These are phyloP conservation scores for Mechanitis messenoides DNA, from an alignment of 2,888 invertebrate species.

Conservation along the genomic window DNA sequence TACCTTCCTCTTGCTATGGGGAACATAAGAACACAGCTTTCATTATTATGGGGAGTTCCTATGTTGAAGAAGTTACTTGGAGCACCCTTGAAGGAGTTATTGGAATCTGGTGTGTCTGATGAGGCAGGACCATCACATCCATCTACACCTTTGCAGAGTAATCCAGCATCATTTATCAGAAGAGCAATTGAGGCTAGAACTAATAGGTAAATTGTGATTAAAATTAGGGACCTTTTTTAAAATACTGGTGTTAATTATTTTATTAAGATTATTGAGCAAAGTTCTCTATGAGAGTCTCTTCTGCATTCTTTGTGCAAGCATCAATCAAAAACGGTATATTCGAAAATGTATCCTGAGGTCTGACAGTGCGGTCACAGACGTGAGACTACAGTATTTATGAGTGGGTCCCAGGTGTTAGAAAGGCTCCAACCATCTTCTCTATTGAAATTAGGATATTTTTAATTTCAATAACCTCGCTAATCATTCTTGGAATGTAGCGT, in stretches of 20 bases:
- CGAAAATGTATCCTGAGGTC: too few species aligned
- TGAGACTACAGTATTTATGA: too few species aligned
- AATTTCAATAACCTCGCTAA: too few species aligned
- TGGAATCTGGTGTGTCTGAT: slow-evolving; percentile 62
- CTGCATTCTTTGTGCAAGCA: too few species aligned
- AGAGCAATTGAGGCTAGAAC: slow-evolving; percentile 72
- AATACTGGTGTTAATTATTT: background rate
- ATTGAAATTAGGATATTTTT: too few species aligned
- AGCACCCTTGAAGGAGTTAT: slow-evolving; percentile 68
- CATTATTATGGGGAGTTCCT: slow-evolving; percentile 81
- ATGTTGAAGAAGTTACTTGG: slow-evolving; percentile 62
- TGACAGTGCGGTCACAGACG: too few species aligned
- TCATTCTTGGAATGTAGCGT: too few species aligned
- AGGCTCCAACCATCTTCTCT: too few species aligned
- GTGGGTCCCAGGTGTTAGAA: too few species aligned
- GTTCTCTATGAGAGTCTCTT: too few species aligned
- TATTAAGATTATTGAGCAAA: background rate
- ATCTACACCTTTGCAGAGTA: slow-evolving; percentile 62
- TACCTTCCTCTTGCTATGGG: slow-evolving; percentile 84
- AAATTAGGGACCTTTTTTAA: background rate
- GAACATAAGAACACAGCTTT: slow-evolving; percentile 81
- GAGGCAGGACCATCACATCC: slow-evolving; percentile 77
- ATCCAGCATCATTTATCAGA: slow-evolving; percentile 66
- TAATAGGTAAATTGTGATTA: slow-evolving; percentile 60
- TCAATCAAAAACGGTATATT: too few species aligned